A percentile compares a stretch with the other conserved stretches of the same genome.
These are phyloP conservation scores for Cataglyphis altisquamis DNA, from an alignment of 2,888 invertebrate genomes.

Conservation along the genomic window DNA sequence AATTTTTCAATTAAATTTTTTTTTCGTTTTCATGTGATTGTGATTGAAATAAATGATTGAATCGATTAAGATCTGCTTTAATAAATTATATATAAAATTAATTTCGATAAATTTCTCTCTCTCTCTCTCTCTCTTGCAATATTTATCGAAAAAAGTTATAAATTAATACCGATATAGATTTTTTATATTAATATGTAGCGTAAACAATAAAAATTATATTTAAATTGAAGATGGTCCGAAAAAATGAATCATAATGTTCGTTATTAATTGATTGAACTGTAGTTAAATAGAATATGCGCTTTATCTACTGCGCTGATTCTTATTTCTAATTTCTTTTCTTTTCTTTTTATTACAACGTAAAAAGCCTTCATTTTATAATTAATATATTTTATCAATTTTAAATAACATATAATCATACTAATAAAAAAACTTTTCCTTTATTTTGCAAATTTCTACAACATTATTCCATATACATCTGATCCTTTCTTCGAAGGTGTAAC, in stretches of 20 bases:
- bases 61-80: neutral
- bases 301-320: no score
- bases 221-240: no score
- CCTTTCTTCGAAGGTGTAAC: neutral
- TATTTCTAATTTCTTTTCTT: no score
- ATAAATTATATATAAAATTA: neutral
- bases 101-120: neutral
- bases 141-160: neutral
- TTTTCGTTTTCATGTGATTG: neutral
- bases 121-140: neutral
- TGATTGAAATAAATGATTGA: neutral
- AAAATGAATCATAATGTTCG: no score
- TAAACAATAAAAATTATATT: no score
- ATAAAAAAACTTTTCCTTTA: neutral
- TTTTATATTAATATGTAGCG: neutral
- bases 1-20: neutral
- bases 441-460: neutral
- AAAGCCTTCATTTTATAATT: no score
- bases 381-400: neutral
- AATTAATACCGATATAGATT: neutral
- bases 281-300: no score
- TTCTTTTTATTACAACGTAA: no score
- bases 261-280: no score
- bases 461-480: neutral
- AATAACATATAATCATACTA: neutral